Base-by-base conservation (phyloP, 1,140 invertebrate genomes). In the Theocolax elegans region DNA sequence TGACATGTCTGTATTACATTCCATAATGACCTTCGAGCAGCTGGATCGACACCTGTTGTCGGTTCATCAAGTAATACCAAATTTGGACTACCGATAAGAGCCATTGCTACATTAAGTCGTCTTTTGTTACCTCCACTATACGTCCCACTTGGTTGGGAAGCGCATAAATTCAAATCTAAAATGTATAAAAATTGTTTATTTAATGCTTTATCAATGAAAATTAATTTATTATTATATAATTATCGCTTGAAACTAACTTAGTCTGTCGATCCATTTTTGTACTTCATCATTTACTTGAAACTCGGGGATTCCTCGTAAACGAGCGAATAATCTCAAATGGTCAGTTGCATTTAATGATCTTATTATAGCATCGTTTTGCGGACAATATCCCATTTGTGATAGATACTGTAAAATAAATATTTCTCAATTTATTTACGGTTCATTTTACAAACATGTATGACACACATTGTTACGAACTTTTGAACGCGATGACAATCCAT, bases 51-150 rank as follows among this genome's bases (percentile, higher is more conserved):
- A 49, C 94, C 91, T 25, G 91, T 90, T 1, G 90, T 92, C 27
- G 91, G 91, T 80, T 92, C 91, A 79, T 92, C 94, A 79, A 96
- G 81, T 71, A 95, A 89, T 75, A 92, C 86, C 35, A 95, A 86
- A 40, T 88, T 87, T 25, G 93, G 93, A 82, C 91, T 90, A 29
- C 92, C 94, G 29, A 95, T 89, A 27, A 98, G 83, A 9, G 97
- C 93, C 53, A 99, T 91, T 0, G 96, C 96, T 44, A 96, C 95
- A 74, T 94, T 97, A 25, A 99, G 85, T 83, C 99, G 98, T 46
- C 97, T 89, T 81, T 97, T 98, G 75, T 98, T 99, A 0, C 97
- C 97, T 12, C 95, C 95, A 79, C 95, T 97, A 77, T 92, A 93
- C 13, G 84, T 85, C 35, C 81, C 82, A 76, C 87, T 88, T 35